Evolutionary conservation across 2,888 invertebrate genomes (phyloP).

Genomic region (Netelia virgata): DNA sequence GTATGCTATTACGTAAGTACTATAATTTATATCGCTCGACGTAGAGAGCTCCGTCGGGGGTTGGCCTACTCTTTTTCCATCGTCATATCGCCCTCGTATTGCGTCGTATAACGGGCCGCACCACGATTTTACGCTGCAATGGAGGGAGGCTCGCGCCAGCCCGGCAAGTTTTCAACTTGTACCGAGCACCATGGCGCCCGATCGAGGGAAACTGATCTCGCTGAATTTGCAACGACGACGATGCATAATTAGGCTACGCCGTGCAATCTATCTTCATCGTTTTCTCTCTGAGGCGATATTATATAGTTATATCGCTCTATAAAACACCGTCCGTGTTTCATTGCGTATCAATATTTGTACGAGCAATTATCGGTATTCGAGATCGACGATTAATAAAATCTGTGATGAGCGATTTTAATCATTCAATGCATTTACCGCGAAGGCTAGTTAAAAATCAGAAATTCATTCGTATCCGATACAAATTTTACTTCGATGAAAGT

Average conservation of each 20-base stretch:
- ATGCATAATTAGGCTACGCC: slow-evolving; percentile 37
- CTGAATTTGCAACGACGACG: slow-evolving; percentile 31
- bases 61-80: slow-evolving; percentile 72
- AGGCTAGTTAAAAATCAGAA: too few relatives aligned
- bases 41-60: slow-evolving; percentile 63
- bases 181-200: background rate
- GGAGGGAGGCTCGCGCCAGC: slow-evolving; percentile 9
- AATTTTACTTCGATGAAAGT: too few relatives aligned
- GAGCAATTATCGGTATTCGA: too few relatives aligned
- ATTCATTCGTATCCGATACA: too few relatives aligned
- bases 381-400: too few relatives aligned
- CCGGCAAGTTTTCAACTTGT: slow-evolving; percentile 7
- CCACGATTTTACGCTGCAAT: slow-evolving; percentile 31
- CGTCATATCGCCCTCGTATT: slow-evolving; percentile 18
- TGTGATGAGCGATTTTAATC: too few relatives aligned
- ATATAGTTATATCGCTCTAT: background rate
- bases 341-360: too few relatives aligned
- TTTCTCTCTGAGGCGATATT: slow-evolving; percentile 24
- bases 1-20: slow-evolving; percentile 20
- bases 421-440: too few relatives aligned
- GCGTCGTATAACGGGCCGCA: slow-evolving; percentile 5
- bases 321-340: too few relatives aligned
- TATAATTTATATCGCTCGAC: slow-evolving; percentile 51
- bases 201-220: slow-evolving; percentile 22
- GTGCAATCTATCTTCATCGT: background rate